phyloP scores from a whole-genome alignment of 2,888 invertebrate genomes.

The Diplolepis rosae region DNA sequence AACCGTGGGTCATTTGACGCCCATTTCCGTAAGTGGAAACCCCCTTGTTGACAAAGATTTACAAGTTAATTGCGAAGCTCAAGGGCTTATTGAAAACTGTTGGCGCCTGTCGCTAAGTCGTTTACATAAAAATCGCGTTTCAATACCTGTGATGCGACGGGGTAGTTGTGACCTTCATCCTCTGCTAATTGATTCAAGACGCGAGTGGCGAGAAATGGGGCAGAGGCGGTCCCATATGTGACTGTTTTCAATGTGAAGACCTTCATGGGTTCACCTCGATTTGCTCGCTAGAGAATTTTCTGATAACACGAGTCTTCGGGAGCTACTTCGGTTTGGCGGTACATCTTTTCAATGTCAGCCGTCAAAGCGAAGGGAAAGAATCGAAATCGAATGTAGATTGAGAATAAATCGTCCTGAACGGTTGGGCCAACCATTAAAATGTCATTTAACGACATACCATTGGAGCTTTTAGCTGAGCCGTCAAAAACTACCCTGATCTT shows the following conservation, averaged over 20 bases:
- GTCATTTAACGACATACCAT: constrained; percentile 46
- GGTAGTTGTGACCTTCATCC: neutral
- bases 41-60: neutral
- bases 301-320: no score
- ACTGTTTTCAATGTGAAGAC: no score
- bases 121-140: constrained; percentile 30
- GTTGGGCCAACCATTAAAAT: constrained; percentile 48
- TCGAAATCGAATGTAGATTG: no score
- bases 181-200: neutral
- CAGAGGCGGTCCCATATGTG: no score
- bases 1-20: neutral
- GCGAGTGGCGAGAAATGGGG: no score
- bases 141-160: neutral
- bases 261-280: no score
- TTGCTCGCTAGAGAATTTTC: no score
- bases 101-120: constrained; percentile 31
- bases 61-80: no score
- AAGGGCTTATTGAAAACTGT: neutral
- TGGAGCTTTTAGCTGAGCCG: constrained; percentile 46
- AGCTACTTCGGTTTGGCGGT: no score
- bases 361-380: no score
- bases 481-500: constrained; percentile 55
- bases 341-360: no score
- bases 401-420: constrained; percentile 38
- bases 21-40: neutral